Evolutionary conservation across 2,888 invertebrate genomes (phyloP), one percentile per base, ranked within the genome.

Genomic region (Eudasyphora cyanicolor): DNA sequence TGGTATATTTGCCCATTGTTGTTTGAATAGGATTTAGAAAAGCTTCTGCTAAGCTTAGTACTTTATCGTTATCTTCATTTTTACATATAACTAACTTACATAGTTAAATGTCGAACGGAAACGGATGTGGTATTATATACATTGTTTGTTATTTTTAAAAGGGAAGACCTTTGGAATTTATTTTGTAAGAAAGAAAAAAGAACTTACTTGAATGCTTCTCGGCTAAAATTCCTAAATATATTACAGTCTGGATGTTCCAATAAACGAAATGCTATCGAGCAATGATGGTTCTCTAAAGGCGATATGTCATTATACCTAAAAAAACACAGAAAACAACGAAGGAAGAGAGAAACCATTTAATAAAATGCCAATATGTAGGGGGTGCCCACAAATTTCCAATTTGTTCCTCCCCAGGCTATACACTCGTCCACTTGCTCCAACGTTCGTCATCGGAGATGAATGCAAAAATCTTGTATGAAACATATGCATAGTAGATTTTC

Each of bases 271-370:
- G 96, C 95, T 87, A 97, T 96, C 85, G 96, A 96, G 92, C 96
- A 96, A 90, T 97, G 97, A 91, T 97, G 97, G 92, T 97, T 97
- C 92, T 97, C 97, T 90, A 97, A 92, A 2, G 96, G 96, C 74
- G 96, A 96, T 89, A 96, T 96, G 93, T 97, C 96, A 92, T 97
- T 97, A 93, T 97, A 97, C 82, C 93, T 92, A 82, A 8, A 85
- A 67, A n/a, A n/a, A n/a, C n/a, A n/a, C 57, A 69, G 6, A 79
- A 67, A n/a, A n/a, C n/a, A n/a, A n/a, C n/a, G 0, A 21, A 14
- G n/a, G 69, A 35, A 35, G 17, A 54, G 8, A 62, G 17, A 80
- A 80, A 57, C n/a, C 32, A 14, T 8, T 67, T n/a, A 67, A 35
- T 21, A 42, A 35, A 60, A 0, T 54, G 14, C 14, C 60, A 29